Percentiles rank a stretch among this genome's conserved stretches.
These are phyloP conservation scores for Chauna torquata DNA, from an alignment of 2,113 vertebrate species.

Conservation along the genomic window DNA sequence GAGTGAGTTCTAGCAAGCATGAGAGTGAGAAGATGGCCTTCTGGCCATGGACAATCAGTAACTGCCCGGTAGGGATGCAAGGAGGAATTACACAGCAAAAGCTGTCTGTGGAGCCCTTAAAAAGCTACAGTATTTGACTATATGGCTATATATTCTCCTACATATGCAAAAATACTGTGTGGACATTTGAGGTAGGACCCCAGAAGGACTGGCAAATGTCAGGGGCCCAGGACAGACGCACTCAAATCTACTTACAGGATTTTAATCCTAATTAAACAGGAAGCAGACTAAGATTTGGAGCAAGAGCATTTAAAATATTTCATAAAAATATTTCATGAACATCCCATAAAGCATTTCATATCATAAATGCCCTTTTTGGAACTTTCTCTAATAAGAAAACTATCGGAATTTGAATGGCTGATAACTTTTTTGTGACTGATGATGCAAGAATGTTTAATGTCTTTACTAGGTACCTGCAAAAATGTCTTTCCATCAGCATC, in stretches of 20 bases:
- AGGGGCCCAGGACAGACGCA: background rate
- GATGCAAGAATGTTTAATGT: background rate
- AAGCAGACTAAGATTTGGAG: background rate
- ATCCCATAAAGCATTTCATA: background rate
- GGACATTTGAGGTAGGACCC: background rate
- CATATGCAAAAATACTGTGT: background rate
- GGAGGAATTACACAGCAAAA: background rate
- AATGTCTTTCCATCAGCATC: background rate
- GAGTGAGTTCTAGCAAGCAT: background rate
- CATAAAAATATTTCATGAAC: background rate
- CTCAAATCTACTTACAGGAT: background rate
- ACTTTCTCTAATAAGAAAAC: background rate
- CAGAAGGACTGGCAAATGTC: background rate
- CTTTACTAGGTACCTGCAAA: background rate
- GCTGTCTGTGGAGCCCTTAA: background rate
- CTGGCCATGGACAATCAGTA: rapidly evolving
- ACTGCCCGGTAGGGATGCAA: rapidly evolving
- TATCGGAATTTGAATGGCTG: background rate
- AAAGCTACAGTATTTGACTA: background rate
- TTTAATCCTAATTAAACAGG: background rate
- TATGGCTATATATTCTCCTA: background rate
- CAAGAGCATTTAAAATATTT: background rate
- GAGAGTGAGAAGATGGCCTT: background rate
- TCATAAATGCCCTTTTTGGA: background rate
- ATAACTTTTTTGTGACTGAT: background rate